Evolutionary conservation across 2,113 vertebrate genomes (phyloP).

Genomic region (Silurus meridionalis): DNA sequence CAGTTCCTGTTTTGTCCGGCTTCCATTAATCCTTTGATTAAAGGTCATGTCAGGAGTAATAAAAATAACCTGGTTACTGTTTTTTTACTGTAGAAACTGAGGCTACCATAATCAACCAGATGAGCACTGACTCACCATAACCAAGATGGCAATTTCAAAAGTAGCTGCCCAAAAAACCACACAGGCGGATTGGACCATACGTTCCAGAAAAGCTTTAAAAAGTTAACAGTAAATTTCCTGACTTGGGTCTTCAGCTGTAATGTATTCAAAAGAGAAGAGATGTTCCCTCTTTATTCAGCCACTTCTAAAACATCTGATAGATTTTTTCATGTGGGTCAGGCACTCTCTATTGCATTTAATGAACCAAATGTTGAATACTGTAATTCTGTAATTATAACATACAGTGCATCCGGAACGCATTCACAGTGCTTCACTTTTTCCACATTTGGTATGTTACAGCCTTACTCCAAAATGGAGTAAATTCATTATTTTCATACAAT

Average conservation of each 20-base stretch:
- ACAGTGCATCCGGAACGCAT: no score
- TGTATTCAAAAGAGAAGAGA: constrained; percentile 56
- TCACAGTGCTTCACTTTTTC: no score
- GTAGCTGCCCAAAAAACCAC: constrained; percentile 54
- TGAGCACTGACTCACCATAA: constrained; percentile 44
- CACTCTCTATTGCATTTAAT: constrained; percentile 47
- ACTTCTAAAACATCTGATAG: constrained; percentile 59
- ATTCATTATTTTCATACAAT: no score
- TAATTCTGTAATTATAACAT: constrained; percentile 59
- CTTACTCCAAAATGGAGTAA: no score
- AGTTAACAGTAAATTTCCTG: constrained; percentile 62
- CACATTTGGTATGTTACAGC: no score
- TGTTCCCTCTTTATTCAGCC: constrained; percentile 58
- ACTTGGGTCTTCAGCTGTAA: constrained; percentile 56
- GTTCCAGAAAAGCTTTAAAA: constrained; percentile 59
- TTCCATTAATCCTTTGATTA: constrained; percentile 53
- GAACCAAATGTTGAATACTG: constrained; percentile 39
- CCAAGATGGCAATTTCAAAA: constrained; percentile 47
- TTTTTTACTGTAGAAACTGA: constrained; percentile 44
- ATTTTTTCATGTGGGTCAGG: constrained; percentile 50
- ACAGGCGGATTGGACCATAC: constrained; percentile 49
- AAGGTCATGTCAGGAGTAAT: constrained; percentile 41
- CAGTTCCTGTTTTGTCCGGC: constrained; percentile 9
- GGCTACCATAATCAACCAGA: constrained; percentile 28
- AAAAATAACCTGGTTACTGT: constrained; percentile 48